Conservation (phyloP, 2,113 vertebrate genomes). For the Pica pica region DNA sequence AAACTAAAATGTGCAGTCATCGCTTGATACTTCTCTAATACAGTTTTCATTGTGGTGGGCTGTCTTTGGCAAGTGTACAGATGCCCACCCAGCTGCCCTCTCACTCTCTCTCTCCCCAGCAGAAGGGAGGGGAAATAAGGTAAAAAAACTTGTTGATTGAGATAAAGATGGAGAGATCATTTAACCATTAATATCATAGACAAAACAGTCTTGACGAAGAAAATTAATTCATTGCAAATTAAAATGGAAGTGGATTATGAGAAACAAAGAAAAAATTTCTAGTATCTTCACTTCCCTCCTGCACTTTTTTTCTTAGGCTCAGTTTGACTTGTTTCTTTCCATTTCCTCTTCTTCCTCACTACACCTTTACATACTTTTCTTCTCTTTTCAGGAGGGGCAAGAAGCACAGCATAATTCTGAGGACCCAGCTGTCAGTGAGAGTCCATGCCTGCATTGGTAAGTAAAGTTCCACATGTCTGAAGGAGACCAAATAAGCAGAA, state of each 20-base stretch:
- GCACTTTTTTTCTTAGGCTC: neutral
- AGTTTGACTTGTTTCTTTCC: neutral
- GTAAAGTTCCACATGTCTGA: conserved; percentile 30
- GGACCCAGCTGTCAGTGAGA: conserved; percentile 90
- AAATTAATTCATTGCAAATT: neutral
- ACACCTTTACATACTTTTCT: neutral
- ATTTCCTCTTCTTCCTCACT: neutral
- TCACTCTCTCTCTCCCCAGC: accelerated
- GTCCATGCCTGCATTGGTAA: conserved; percentile 96
- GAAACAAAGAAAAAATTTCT: neutral
- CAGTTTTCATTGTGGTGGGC: neutral
- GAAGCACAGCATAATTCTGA: conserved; percentile 91
- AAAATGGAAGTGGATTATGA: neutral
- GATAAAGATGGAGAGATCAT: neutral
- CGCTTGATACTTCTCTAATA: neutral
- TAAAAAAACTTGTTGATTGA: neutral
- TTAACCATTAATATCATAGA: neutral
- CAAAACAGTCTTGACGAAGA: neutral
- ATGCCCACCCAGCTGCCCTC: neutral
- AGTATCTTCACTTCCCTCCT: neutral
- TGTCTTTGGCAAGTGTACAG: neutral
- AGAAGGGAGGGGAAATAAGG: neutral
- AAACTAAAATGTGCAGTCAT: neutral
- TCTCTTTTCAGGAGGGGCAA: conserved; percentile 79
- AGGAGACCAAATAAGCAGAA: neutral